phyloP scores from a whole-genome alignment of 2,797 vertebrate genomes.

The Oreochromis mossambicus region DNA sequence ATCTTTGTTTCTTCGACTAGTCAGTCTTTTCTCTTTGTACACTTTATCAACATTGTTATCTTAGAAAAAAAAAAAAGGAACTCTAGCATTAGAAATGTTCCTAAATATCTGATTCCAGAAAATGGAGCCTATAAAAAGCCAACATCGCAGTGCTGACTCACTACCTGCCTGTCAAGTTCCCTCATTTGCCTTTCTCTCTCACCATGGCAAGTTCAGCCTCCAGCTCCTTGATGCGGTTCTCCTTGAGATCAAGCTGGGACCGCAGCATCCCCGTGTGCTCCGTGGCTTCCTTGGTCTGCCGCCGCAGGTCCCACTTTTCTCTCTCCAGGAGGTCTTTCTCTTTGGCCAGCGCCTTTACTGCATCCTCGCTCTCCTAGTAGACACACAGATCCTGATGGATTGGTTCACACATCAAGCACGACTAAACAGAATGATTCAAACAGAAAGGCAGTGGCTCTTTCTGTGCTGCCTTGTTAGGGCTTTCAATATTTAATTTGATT shows the following conservation, averaged over 20 bases:
- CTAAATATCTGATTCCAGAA: neutral
- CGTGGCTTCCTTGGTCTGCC: constrained; percentile 95
- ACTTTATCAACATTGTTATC: neutral
- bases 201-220: constrained; percentile 98
- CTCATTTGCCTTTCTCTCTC: constrained; percentile 39
- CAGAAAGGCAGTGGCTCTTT: neutral
- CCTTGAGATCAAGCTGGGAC: constrained; percentile 95
- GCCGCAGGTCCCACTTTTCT: constrained; percentile 96
- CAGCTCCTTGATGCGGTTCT: constrained; percentile 98
- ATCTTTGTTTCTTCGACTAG: neutral
- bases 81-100: neutral
- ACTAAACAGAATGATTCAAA: neutral
- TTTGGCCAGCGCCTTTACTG: constrained; percentile 92
- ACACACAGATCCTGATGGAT: constrained; percentile 60
- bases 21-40: neutral
- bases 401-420: constrained; percentile 7
- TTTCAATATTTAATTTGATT: neutral
- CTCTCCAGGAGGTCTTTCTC: constrained; percentile 95
- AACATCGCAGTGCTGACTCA: neutral
- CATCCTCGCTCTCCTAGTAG: constrained; percentile 93
- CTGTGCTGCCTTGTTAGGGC: neutral
- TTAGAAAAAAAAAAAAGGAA: neutral
- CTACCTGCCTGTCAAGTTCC: neutral
- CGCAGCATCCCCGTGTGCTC: constrained; percentile 90
- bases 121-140: neutral